These are phyloP conservation scores for Calliopum simillimum DNA, from an alignment of 2,888 invertebrate species.

Conservation along the genomic window DNA sequence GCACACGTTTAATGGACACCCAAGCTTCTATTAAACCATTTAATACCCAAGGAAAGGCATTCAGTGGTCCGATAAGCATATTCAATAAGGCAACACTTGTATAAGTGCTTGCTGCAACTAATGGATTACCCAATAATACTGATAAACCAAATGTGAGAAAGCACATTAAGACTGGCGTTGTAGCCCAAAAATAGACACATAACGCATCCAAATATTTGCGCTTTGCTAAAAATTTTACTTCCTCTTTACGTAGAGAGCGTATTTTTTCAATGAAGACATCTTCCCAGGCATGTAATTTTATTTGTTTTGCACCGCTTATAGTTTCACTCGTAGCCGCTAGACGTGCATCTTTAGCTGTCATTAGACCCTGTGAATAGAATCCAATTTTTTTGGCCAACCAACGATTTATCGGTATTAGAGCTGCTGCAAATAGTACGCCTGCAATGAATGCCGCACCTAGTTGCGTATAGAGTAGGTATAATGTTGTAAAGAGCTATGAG, in stretches of 20 bases:
- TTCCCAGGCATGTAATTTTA: conserved; percentile 96
- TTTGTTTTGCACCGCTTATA: conserved; percentile 86
- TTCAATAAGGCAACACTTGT: conserved; percentile 94
- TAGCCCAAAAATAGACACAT: conserved; percentile 99
- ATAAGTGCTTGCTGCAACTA: conserved; percentile 89
- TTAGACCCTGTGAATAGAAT: conserved; percentile 84
- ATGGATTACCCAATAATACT: conserved; percentile 78
- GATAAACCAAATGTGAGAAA: conserved; percentile 86
- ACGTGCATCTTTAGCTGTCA: conserved; percentile 90
- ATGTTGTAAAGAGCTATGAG: conserved; percentile 78
- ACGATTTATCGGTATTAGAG: conserved; percentile 94
- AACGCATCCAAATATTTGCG: conserved; percentile 96
- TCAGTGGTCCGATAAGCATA: conserved; percentile 95
- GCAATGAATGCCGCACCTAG: conserved; percentile 92
- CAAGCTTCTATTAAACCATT: conserved; percentile 96
- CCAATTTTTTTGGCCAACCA: conserved; percentile 91
- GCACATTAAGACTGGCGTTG: conserved; percentile 92
- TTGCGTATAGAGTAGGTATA: conserved; percentile 87
- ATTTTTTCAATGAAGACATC: conserved; percentile 82
- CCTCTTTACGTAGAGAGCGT: conserved; percentile 74
- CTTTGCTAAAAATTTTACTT: conserved; percentile 82
- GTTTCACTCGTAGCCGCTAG: conserved; percentile 90
- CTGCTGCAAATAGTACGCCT: conserved; percentile 85
- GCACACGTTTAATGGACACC: conserved; percentile 91
- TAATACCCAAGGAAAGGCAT: conserved; percentile 98